A percentile compares a stretch with the other conserved stretches of the same genome.
Conservation (phyloP, 2,113 vertebrate genomes). For the Grantiella picta region DNA sequence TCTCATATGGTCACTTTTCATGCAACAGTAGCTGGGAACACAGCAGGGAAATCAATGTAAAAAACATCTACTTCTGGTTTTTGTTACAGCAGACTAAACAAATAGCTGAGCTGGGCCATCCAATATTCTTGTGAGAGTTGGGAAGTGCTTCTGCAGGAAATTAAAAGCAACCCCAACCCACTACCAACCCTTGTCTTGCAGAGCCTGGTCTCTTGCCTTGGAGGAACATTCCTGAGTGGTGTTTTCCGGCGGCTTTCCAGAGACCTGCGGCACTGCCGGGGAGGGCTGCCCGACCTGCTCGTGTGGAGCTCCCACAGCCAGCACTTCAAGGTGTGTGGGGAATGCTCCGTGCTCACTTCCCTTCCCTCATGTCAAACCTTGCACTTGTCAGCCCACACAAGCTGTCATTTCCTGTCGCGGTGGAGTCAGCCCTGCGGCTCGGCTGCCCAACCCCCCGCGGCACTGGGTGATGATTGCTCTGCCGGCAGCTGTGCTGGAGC, state of each 20-base stretch:
- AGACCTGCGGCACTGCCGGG: conserved; percentile 89
- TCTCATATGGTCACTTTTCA: neutral
- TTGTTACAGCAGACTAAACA: neutral
- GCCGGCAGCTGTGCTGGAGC: neutral
- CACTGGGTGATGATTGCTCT: neutral
- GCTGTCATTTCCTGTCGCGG: neutral
- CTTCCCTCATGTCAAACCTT: neutral
- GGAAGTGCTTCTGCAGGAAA: neutral
- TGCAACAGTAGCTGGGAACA: neutral
- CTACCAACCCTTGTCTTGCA: neutral
- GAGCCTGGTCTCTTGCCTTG: conserved; percentile 87
- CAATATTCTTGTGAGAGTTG: neutral
- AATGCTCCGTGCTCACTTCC: neutral
- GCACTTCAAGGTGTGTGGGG: conserved; percentile 79
- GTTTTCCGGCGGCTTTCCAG: conserved; percentile 80
- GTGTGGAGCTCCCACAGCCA: conserved; percentile 83
- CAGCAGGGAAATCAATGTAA: neutral
- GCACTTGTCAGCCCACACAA: neutral
- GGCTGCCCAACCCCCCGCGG: neutral
- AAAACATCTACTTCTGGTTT: neutral
- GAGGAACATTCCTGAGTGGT: conserved; percentile 84
- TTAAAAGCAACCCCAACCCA: neutral
- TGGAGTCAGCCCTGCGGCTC: neutral
- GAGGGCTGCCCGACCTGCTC: conserved; percentile 91
- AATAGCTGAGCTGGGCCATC: neutral